These are phyloP conservation scores for Propithecus perrieri DNA, from an alignment of 2,797 vertebrate species.

Conservation along the genomic window DNA sequence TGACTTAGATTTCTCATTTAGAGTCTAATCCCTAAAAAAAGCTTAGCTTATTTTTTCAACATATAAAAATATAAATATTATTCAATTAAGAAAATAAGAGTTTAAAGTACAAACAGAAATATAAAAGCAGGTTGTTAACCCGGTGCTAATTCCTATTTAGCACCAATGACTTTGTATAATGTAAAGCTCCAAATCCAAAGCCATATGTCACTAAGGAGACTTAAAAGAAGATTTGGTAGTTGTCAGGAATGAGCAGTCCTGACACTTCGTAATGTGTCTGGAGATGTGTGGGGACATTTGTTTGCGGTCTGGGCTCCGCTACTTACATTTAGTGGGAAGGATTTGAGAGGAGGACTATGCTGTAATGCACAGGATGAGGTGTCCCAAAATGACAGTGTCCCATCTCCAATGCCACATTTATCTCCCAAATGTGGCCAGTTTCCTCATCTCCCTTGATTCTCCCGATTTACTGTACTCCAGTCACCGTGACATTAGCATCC, in stretches of 20 bases:
- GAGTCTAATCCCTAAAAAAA: neutral
- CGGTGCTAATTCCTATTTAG: neutral
- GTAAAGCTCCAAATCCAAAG: neutral
- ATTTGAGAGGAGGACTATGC: neutral
- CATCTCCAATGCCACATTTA: neutral
- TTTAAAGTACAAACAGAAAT: neutral
- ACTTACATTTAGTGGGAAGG: neutral
- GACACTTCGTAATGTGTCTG: neutral
- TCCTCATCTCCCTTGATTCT: too few species aligned
- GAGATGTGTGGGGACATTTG: neutral
- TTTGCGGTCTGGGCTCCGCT: neutral
- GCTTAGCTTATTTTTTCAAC: neutral
- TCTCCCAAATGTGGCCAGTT: neutral
- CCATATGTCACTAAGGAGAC: too few species aligned
- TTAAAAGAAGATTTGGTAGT: neutral
- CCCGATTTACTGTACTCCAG: neutral
- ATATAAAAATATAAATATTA: neutral
- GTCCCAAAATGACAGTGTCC: neutral
- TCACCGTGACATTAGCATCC: neutral
- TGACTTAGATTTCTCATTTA: neutral
- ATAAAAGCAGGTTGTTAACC: too few species aligned
- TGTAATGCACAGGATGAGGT: neutral
- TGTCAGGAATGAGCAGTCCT: too few species aligned
- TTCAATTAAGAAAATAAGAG: neutral
- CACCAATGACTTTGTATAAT: neutral